phyloP scores from a whole-genome alignment of 2,113 vertebrate genomes.

The Neopipo cinnamomea region DNA sequence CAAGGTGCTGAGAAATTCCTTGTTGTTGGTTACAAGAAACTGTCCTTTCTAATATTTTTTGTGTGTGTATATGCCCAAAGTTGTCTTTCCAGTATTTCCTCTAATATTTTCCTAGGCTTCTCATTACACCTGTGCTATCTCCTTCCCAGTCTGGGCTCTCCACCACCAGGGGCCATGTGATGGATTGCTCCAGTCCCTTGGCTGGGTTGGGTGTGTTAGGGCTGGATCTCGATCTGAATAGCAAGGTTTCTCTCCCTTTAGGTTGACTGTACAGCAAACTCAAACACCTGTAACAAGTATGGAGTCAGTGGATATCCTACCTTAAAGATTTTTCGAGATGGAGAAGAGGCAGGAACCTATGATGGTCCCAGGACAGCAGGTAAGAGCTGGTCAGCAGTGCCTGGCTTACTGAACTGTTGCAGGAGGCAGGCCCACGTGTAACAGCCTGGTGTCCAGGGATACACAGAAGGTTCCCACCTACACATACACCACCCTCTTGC shows the following conservation, averaged over 20 bases:
- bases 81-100: not conserved
- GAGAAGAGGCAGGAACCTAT: slow-evolving; percentile 91
- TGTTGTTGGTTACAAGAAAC: not conserved
- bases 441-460: not conserved
- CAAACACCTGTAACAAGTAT: slow-evolving; percentile 90
- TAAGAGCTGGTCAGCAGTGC: not conserved
- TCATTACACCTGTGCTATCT: fast-evolving
- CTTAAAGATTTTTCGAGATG: slow-evolving; percentile 94
- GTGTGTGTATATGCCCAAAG: not conserved
- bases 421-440: fast-evolving
- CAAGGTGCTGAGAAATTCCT: not conserved
- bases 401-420: not conserved
- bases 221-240: not conserved
- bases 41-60: not conserved
- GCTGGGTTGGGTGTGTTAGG: not conserved
- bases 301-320: slow-evolving; percentile 97
- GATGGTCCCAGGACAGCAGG: slow-evolving; percentile 94
- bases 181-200: not conserved
- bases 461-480: not conserved
- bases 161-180: not conserved
- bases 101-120: not conserved
- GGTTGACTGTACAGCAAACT: slow-evolving; percentile 94
- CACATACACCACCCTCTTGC: not conserved
- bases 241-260: slow-evolving; percentile 38
- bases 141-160: not conserved